Evolutionary conservation across 2,797 vertebrate species (phyloP), one percentile per base, ranked within the genome.

Genomic region (Jordanella pulchra): DNA sequence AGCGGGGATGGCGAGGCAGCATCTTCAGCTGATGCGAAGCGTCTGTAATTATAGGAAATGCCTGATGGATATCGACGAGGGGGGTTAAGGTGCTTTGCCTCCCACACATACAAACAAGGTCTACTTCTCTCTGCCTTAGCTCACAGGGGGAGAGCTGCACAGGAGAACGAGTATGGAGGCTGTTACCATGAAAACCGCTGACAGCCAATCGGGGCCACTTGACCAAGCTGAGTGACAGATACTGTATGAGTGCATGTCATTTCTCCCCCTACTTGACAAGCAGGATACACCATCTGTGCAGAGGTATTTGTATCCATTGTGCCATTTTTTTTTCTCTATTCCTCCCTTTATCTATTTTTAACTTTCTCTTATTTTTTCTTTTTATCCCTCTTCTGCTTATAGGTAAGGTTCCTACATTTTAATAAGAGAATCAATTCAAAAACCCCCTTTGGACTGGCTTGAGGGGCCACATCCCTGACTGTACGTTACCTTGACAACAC

Each of bases 171-270:
- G 55, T 51, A 71, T 69, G 65, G 76, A 64, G 79, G 68, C 10
- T 0, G 93, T 93, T 88, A 82, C 93, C 86, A 82, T 88, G 78
- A 89, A 87, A 93, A 94, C 93, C 56, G 78, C 86, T 71, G 75
- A 77, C 84, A 84, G 71, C 86, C 92, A 90, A 89, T 75, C 73
- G 79, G 81, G 84, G 72, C 69, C 65, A 86, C 73, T 81, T 89
- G 87, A 90, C 76, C 75, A 78, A 81, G 76, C 75, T 91, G 90
- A 93, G 42, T 89, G 91, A 90, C 90, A 85, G 81, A 54, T 86
- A 81, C 68, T 63, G 64, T 65, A 25, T 18, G 4, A 78, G 69
- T 4, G 50, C 56, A 54, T 66, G 76, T 79, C 54, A 47, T 27
- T 21, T 55, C 68, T 71, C n/a, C 39, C 53, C 28, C 0, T 12